A percentile compares a stretch with the other conserved stretches of the same genome.
phyloP scores from a whole-genome alignment of 2,113 vertebrate genomes.

The Hypomesus transpacificus region DNA sequence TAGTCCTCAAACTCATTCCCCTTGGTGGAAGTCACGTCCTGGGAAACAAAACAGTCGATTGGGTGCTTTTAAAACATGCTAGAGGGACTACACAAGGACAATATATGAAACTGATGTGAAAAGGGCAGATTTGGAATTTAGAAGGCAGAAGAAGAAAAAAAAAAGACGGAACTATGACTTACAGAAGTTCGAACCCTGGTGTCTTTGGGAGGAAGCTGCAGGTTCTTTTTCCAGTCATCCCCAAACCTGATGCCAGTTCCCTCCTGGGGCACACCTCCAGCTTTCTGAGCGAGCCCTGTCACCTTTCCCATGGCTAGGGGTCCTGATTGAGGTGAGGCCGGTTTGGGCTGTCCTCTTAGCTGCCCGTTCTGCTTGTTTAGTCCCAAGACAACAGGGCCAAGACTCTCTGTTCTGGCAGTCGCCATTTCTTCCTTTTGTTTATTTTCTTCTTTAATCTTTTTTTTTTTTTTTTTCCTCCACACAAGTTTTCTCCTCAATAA shows the following conservation, averaged over 20 bases:
- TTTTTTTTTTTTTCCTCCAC: slow-evolving; percentile 46
- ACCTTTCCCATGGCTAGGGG: slow-evolving; percentile 41
- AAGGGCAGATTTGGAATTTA: no score
- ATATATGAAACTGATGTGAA: no score
- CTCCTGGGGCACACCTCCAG: slow-evolving; percentile 49
- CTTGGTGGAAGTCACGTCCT: slow-evolving; percentile 78
- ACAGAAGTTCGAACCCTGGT: slow-evolving; percentile 67
- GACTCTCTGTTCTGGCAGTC: slow-evolving; percentile 67
- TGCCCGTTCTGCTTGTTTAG: slow-evolving; percentile 76
- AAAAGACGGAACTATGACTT: slow-evolving; percentile 23
- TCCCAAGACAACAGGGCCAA: slow-evolving; percentile 66
- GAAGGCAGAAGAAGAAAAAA: no score
- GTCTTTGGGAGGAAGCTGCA: slow-evolving; percentile 70
- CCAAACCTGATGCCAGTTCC: slow-evolving; percentile 71
- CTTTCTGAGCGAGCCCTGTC: slow-evolving; percentile 44
- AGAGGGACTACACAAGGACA: neutral
- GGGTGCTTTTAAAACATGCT: neutral
- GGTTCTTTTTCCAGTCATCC: slow-evolving; percentile 70
- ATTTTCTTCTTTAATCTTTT: slow-evolving; percentile 34
- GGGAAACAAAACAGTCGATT: neutral
- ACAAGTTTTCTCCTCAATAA: slow-evolving; percentile 49
- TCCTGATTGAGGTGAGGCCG: slow-evolving; percentile 57
- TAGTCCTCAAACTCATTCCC: slow-evolving; percentile 81
- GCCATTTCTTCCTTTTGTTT: slow-evolving; percentile 56
- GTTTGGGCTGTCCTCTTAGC: slow-evolving; percentile 69